Evolutionary conservation across 1,140 invertebrate genomes (phyloP).

Genomic region (Samia ricini): DNA sequence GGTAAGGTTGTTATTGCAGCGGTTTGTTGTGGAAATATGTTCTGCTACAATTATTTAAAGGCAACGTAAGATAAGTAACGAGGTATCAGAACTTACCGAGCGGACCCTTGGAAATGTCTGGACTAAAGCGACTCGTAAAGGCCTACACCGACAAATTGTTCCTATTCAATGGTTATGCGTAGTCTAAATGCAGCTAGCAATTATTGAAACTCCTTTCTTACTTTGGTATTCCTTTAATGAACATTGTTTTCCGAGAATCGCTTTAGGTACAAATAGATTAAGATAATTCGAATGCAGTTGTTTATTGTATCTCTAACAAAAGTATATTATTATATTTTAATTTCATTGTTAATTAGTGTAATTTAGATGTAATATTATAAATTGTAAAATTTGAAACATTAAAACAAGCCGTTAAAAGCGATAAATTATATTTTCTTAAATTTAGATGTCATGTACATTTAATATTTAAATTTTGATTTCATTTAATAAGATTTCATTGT

Average conservation of each 20-base stretch:
- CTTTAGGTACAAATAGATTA: slow-evolving; percentile 49
- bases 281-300: slow-evolving; percentile 52
- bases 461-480: no score
- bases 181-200: slow-evolving; percentile 65
- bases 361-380: no score
- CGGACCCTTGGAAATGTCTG: slow-evolving; percentile 64
- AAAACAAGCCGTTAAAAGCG: no score
- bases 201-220: slow-evolving; percentile 59
- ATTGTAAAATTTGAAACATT: no score
- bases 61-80: slow-evolving; percentile 64
- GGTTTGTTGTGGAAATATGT: slow-evolving; percentile 19
- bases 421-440: no score
- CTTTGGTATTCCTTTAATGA: slow-evolving; percentile 73
- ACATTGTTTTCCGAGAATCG: slow-evolving; percentile 48
- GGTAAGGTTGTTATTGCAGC: slow-evolving; percentile 25
- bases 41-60: slow-evolving; percentile 70
- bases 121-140: slow-evolving; percentile 51
- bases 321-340: not conserved
- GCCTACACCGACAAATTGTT: slow-evolving; percentile 69
- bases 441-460: no score
- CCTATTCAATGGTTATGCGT: slow-evolving; percentile 60
- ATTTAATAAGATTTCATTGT: no score
- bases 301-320: slow-evolving; percentile 33
- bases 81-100: slow-evolving; percentile 59
- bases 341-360: not conserved